These are phyloP conservation scores for Melieria crassipennis DNA, from an alignment of 2,888 invertebrate species.

Conservation along the genomic window DNA sequence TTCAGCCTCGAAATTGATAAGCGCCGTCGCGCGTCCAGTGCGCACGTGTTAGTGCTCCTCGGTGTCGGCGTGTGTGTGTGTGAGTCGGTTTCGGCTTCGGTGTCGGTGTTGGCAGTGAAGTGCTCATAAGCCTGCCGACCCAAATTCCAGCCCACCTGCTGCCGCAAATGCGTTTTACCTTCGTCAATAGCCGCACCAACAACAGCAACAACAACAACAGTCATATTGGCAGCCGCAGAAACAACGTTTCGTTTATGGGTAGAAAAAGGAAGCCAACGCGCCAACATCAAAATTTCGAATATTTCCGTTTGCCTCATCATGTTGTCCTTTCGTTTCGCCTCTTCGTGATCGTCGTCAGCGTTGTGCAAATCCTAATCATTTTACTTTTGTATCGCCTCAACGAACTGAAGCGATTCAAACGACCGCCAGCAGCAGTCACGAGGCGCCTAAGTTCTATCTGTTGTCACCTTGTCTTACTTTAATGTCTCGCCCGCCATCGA, in stretches of 20 bases:
- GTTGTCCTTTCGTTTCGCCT: conserved; percentile 54
- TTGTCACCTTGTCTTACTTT: too few species aligned
- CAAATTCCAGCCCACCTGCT: background rate
- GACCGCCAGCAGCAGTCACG: background rate
- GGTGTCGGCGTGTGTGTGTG: background rate
- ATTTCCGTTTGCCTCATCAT: conserved; percentile 65
- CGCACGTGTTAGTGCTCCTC: background rate
- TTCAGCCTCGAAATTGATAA: conserved; percentile 19
- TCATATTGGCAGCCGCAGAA: too few species aligned
- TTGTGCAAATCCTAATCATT: conserved; percentile 54
- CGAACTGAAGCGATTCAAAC: conserved; percentile 35
- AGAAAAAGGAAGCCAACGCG: conserved; percentile 65
- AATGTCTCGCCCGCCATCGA: too few species aligned
- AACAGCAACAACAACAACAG: too few species aligned
- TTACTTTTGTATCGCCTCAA: conserved; percentile 59
- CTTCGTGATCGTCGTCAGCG: conserved; percentile 48
- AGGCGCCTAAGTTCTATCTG: too few species aligned
- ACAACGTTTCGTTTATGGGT: conserved; percentile 60
- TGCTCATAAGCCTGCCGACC: background rate
- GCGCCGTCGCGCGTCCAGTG: background rate
- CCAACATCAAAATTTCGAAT: conserved; percentile 62
- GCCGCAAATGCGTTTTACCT: conserved; percentile 15
- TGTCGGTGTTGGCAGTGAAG: too few species aligned
- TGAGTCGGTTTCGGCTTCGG: background rate
- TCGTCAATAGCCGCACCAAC: conserved; percentile 32